These are phyloP conservation scores for Exephanes ischioxanthus DNA, from an alignment of 2,888 invertebrate genomes.

Conservation along the genomic window DNA sequence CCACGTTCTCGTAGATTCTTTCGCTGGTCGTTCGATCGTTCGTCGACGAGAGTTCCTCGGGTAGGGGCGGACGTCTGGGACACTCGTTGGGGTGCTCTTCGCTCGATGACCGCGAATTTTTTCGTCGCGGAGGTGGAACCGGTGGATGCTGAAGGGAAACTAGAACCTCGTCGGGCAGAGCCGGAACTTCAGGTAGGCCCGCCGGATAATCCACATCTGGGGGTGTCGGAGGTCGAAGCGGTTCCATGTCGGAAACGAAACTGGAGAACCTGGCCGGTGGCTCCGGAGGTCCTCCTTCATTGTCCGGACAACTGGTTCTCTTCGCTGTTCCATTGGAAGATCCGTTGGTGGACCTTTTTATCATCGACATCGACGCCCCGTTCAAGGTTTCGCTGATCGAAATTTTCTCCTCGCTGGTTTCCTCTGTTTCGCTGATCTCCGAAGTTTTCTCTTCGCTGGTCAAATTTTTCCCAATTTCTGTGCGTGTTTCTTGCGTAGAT, in stretches of 20 bases:
- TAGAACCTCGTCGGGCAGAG: constrained; percentile 65
- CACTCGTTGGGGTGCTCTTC: constrained; percentile 47
- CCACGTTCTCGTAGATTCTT: constrained; percentile 65
- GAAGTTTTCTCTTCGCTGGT: constrained; percentile 45
- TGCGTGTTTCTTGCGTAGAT: constrained; percentile 30
- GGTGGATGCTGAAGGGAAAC: constrained; percentile 62
- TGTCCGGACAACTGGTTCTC: not conserved
- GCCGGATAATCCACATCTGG: constrained; percentile 72
- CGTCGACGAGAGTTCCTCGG: constrained; percentile 40
- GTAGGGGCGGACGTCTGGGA: constrained; percentile 73
- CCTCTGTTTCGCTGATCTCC: constrained; percentile 10
- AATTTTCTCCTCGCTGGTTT: constrained; percentile 31
- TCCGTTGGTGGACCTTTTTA: constrained; percentile 4
- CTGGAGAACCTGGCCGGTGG: constrained; percentile 73
- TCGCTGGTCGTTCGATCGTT: constrained; percentile 34
- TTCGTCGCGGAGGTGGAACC: constrained; percentile 66
- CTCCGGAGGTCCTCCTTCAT: constrained; percentile 49
- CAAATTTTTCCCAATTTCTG: constrained; percentile 46
- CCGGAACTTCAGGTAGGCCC: constrained; percentile 71
- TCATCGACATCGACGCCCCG: not conserved
- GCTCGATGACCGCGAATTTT: constrained; percentile 45
- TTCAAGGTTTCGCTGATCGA: constrained; percentile 30
- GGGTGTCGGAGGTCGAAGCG: constrained; percentile 70
- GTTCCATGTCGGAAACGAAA: constrained; percentile 70
- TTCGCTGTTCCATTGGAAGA: constrained; percentile 32